Base-by-base conservation (phyloP, 2,797 vertebrate genomes). In the Danio aesculapii region DNA sequence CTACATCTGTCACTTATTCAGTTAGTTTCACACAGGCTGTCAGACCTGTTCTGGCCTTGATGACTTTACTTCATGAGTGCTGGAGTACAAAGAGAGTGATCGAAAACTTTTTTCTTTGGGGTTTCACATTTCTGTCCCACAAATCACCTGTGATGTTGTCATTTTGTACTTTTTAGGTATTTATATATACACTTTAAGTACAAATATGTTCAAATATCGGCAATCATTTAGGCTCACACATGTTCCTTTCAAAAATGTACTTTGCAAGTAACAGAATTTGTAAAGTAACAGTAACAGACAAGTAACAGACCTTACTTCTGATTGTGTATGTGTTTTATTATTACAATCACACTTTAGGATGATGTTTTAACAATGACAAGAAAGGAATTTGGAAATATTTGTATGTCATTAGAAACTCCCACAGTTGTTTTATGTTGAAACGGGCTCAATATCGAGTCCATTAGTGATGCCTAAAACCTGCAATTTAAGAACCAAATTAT, bases 1-100 rank as follows among this genome's bases (percentile, higher is more conserved):
- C 76, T 81, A 77, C 86, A 87, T 86, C 86, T 82, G 84, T 87
- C 84, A 86, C 87, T 84, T 84, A 83, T 88, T 88, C 85, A 84
- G 85, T 86, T 86, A 87, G 81, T 82, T 86, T 86, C 88, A 84
- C 79, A 83, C 80, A 81, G 71, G 71, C 85, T 87, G 77, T 55
- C 58, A 52, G 49, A 73, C 69, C 75, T 79, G 70, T 83, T 68
- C 50, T 83, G 13, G 43, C 71, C 59, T 43, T 55, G 19, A 53
- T 63, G 6, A 57, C n/a, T 21, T 74, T 63, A 61, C 47, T 43
- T 66, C 6, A 8, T 58, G 50, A 81, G 43, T 43, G 17, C 58
- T 55, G 4, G 44, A 46, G 62, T 67, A 64, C 8, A 58, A 50
- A 47, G 44, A 70, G 30, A 58, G 53, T 19, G 16, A 5, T 47